Evolutionary conservation across 2,888 invertebrate species (phyloP), one percentile per base, ranked within the genome.

Genomic region (Disparrhopalites patrizii): DNA sequence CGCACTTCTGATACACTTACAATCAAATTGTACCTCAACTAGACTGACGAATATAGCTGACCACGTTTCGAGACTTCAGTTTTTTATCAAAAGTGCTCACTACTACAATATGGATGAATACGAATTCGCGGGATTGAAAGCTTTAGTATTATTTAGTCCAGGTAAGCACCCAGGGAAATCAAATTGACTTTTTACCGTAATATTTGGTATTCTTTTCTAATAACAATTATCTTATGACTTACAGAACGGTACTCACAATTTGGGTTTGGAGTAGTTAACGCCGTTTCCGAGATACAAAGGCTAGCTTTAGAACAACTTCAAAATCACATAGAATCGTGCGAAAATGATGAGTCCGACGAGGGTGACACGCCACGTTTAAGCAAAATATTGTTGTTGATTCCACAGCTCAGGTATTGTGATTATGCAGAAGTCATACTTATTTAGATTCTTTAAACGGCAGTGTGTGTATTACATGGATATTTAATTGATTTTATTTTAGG

Each of bases 111-210:
- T 93, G 31, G 87, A 88, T 74, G 89, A 92, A 73, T 83, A 88
- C 67, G 96, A 96, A 79, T 92, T 89, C 79, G 94, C 94, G 0
- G 90, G 91, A 76, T 83, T 96, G 50, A 87, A 93, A 76, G 88
- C 92, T 1, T 85, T 95, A 40, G 85, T 89, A 38, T 83, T 95
- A 27, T 93, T 93, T 79, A 89, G 89, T 76, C 86, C 90, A 57
- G 90, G 91, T 87, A 78, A 79, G 79, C 15, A 47, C n/a, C n/a
- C n/a, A n/a, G n/a, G n/a, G n/a, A n/a, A n/a, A n/a, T n/a, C n/a
- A n/a, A n/a, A n/a, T n/a, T n/a, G n/a, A n/a, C n/a, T n/a, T n/a
- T n/a, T n/a, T n/a, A n/a, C n/a, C n/a, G n/a, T n/a, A n/a, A n/a
- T n/a, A n/a, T n/a, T n/a, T n/a, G n/a, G n/a, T n/a, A n/a, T n/a